Evolutionary conservation across 2,888 invertebrate genomes (phyloP), one percentile per base, ranked within the genome.

Genomic region (Phaonia tiefii): DNA sequence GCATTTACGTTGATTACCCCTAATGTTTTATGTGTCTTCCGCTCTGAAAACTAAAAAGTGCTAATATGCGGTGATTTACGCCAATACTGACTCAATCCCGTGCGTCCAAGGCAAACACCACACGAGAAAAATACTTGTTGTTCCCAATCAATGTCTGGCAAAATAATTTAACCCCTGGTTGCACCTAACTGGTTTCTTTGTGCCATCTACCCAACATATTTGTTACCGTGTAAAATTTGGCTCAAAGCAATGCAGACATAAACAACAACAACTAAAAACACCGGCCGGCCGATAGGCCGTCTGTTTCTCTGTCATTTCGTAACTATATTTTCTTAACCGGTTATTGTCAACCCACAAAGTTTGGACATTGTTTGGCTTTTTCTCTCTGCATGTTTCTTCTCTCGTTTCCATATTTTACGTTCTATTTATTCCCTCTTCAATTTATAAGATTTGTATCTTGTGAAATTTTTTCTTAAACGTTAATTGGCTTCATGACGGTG

Each of bases 401-500:
- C 39, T 74, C 15, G 65, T 49, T 67, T 77, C 71, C 66, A 56
- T 70, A 10, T 73, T 73, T 65, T n/a, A n/a, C n/a, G n/a, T n/a
- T n/a, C n/a, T n/a, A n/a, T n/a, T n/a, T n/a, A n/a, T 49, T 51
- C 49, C 70, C 42, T 73, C 69, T 69, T 63, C 60, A 70, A 51
- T 60, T 60, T 15, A 22, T n/a, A 17, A 60, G 71, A 81, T 78
- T 72, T 72, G 63, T 78, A 78, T 81, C 81, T 75, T 71, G 75
- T 63, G 75, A 81, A 60, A 60, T 60, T 15, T 81, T 81, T 81
- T 70, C 74, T n/a, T 31, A 8, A 78, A 78, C 60, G 46, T 81
- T 81, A 81, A 81, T 81, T 81, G 81, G 81, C 81, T 81, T 81
- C 71, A 78, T n/a, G 31, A 31, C 46, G 49, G 8, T 51, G 65